Percentiles rank a stretch among this genome's conserved stretches.
Conservation (phyloP, 2,888 invertebrate species). For the Eupithecia exiguata region DNA sequence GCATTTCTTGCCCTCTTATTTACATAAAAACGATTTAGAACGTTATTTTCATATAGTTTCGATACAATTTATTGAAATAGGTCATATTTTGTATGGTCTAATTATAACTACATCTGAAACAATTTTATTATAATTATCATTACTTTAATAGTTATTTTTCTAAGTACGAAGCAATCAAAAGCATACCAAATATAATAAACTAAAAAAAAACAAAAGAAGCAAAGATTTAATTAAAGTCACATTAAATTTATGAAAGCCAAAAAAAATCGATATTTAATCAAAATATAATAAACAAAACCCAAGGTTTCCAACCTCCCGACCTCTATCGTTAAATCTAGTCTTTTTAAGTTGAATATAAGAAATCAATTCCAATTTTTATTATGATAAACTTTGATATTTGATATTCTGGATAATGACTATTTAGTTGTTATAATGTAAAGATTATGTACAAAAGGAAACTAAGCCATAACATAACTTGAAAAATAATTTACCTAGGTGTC, state of each 20-base stretch:
- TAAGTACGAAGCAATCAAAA: slow-evolving; percentile 74
- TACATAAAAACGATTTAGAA: slow-evolving; percentile 61
- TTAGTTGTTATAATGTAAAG: slow-evolving; percentile 55
- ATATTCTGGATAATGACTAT: slow-evolving; percentile 68
- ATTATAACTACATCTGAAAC: slow-evolving; percentile 48
- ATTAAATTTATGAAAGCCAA: slow-evolving; percentile 55
- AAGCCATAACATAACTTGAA: slow-evolving; percentile 51
- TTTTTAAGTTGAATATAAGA: slow-evolving; percentile 31
- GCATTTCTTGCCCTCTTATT: slow-evolving; percentile 64
- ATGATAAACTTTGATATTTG: slow-evolving; percentile 53
- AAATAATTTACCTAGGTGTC: slow-evolving; percentile 47
- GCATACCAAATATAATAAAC: slow-evolving; percentile 54
- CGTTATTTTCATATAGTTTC: slow-evolving; percentile 52
- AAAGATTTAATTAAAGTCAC: slow-evolving; percentile 56
- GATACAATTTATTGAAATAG: slow-evolving; percentile 50
- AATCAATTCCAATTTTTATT: slow-evolving; percentile 42
- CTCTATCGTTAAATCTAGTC: slow-evolving; percentile 50
- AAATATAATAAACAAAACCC: slow-evolving; percentile 51
- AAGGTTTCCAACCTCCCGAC: slow-evolving; percentile 53
- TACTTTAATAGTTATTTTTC: slow-evolving; percentile 51
- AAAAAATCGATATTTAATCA: slow-evolving; percentile 47
- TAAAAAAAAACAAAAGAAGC: slow-evolving; percentile 47
- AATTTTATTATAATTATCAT: slow-evolving; percentile 41
- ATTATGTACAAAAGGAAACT: slow-evolving; percentile 65
- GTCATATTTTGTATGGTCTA: slow-evolving; percentile 55